These are phyloP conservation scores for Hassar affinis DNA, from an alignment of 2,113 vertebrate genomes.

Conservation along the genomic window DNA sequence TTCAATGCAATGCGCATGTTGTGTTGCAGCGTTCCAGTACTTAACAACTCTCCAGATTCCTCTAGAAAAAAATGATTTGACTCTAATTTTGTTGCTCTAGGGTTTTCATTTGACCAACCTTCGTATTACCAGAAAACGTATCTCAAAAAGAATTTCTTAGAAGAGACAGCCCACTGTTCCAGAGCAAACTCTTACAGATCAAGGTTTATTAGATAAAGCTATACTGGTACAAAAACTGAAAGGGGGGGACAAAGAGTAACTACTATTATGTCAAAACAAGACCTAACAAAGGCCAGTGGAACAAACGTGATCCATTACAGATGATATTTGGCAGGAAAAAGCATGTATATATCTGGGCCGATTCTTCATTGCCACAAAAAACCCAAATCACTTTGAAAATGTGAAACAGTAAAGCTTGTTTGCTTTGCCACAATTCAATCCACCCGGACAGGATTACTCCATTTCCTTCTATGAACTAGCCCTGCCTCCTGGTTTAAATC, in stretches of 20 bases:
- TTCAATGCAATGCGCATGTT: background rate
- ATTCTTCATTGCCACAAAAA: slow-evolving; percentile 54
- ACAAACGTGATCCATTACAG: slow-evolving; percentile 59
- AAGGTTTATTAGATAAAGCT: slow-evolving; percentile 33
- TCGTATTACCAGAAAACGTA: background rate
- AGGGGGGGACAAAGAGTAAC: slow-evolving; percentile 38
- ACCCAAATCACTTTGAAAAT: slow-evolving; percentile 49
- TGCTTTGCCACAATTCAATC: slow-evolving; percentile 58
- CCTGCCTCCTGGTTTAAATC: slow-evolving; percentile 59
- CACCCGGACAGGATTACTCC: slow-evolving; percentile 54
- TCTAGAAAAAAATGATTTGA: background rate
- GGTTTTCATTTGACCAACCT: background rate
- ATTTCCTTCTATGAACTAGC: slow-evolving; percentile 53
- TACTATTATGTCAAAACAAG: slow-evolving; percentile 58
- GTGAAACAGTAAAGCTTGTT: slow-evolving; percentile 56
- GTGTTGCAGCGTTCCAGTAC: background rate
- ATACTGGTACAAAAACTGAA: slow-evolving; percentile 36
- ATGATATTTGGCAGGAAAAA: slow-evolving; percentile 58
- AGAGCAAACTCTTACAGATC: slow-evolving; percentile 13
- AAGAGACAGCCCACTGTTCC: background rate
- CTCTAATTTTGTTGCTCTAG: background rate
- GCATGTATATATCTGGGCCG: slow-evolving; percentile 56
- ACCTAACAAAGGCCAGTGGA: slow-evolving; percentile 50
- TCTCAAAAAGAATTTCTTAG: background rate
- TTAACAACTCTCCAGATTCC: background rate